phyloP scores from a whole-genome alignment of 2,888 invertebrate genomes.

The Pyrrhosoma nymphula region DNA sequence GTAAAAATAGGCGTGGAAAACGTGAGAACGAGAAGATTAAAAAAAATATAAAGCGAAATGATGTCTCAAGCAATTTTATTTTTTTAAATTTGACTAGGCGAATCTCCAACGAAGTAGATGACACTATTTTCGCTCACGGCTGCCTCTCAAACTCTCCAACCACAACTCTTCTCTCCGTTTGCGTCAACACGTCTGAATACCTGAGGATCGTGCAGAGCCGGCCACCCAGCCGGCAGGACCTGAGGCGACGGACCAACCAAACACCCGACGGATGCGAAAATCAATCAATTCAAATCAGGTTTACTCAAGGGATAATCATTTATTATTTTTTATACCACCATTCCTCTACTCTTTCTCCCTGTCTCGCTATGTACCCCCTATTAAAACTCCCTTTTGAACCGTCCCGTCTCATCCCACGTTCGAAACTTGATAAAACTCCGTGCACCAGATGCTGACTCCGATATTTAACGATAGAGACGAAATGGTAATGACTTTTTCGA shows the following conservation, averaged over 20 bases:
- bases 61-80: neutral
- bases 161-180: neutral
- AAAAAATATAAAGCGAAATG: too few relatives aligned
- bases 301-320: neutral
- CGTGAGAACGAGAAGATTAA: too few relatives aligned
- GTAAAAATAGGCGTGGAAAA: too few relatives aligned
- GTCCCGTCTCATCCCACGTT: neutral
- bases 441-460: too few relatives aligned
- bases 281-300: slow-evolving; percentile 26
- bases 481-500: too few relatives aligned
- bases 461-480: too few relatives aligned
- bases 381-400: neutral
- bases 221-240: neutral
- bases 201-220: neutral
- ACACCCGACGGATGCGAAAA: neutral
- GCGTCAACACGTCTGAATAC: neutral
- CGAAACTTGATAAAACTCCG: neutral
- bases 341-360: neutral
- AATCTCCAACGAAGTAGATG: neutral
- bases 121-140: neutral
- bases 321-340: neutral
- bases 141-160: neutral
- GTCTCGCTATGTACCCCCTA: neutral
- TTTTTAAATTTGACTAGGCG: neutral
- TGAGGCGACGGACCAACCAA: neutral